phyloP scores from a whole-genome alignment of 2,888 invertebrate species.

The Amphiduros pacificus region DNA sequence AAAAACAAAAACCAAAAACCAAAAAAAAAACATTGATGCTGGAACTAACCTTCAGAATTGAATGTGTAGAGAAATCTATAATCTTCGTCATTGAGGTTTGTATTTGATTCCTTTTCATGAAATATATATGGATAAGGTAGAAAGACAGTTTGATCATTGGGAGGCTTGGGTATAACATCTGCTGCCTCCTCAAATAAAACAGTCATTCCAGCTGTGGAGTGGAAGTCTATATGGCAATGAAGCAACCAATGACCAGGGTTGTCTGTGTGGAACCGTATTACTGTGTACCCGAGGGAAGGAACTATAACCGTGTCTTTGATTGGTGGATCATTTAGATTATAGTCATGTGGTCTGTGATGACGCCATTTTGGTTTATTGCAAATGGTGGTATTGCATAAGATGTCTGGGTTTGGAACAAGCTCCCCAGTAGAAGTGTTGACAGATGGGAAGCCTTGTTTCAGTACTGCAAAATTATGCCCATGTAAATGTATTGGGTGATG shows the following conservation, averaged over 20 bases:
- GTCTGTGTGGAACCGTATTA: conserved; percentile 45
- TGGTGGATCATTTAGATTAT: conserved; percentile 39
- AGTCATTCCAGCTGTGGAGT: conserved; percentile 46
- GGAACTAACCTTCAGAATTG: too few species aligned
- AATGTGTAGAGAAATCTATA: too few species aligned
- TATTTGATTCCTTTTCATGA: too few species aligned
- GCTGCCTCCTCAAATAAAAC: conserved; percentile 45
- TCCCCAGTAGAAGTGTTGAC: conserved; percentile 21
- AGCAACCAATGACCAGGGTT: conserved; percentile 54
- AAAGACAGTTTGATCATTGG: not conserved
- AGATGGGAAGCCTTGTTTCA: conserved; percentile 37
- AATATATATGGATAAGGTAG: not conserved
- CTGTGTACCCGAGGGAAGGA: conserved; percentile 52
- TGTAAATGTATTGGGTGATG: conserved; percentile 52
- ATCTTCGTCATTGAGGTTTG: too few species aligned
- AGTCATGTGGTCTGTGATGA: conserved; percentile 31
- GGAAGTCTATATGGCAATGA: conserved; percentile 52
- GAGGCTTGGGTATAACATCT: conserved; percentile 13
- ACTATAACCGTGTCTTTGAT: conserved; percentile 51
- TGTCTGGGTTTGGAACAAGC: conserved; percentile 21
- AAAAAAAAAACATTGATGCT: too few species aligned
- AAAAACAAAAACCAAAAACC: too few species aligned
- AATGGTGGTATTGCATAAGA: conserved; percentile 19
- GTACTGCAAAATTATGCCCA: conserved; percentile 47
- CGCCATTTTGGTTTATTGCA: conserved; percentile 43